Conservation (phyloP, 2,113 vertebrate genomes). For the Megaptera novaeangliae region DNA sequence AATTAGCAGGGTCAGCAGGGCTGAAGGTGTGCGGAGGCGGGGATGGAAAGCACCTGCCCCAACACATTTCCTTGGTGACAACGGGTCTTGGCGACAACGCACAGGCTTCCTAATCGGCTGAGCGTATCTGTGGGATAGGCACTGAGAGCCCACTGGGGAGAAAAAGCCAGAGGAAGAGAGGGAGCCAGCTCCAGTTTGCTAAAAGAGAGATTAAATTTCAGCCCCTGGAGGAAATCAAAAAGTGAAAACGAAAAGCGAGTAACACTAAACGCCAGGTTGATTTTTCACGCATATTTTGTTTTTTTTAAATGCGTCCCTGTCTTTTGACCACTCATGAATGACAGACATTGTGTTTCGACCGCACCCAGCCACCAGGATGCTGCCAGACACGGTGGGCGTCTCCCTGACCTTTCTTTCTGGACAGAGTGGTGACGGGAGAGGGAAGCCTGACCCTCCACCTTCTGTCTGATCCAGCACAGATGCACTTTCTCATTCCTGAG, state of each 20-base stretch:
- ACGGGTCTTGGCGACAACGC: slow-evolving; percentile 39
- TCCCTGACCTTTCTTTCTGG: neutral
- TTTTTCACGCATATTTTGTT: neutral
- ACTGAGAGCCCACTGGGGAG: neutral
- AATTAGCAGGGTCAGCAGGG: slow-evolving; percentile 63
- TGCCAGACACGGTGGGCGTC: neutral
- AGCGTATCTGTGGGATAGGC: slow-evolving; percentile 42
- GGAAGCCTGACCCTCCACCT: slow-evolving; percentile 26
- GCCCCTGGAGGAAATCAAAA: slow-evolving; percentile 71
- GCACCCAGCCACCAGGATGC: neutral
- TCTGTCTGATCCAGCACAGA: slow-evolving; percentile 78
- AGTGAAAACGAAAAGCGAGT: slow-evolving; percentile 36
- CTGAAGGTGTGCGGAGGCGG: neutral
- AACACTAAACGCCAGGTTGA: neutral
- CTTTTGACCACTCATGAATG: neutral
- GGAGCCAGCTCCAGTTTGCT: slow-evolving; percentile 69
- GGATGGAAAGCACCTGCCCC: slow-evolving; percentile 23
- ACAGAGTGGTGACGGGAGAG: neutral
- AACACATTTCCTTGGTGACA: slow-evolving; percentile 60
- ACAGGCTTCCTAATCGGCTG: slow-evolving; percentile 60
- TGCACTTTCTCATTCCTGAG: slow-evolving; percentile 80
- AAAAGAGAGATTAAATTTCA: slow-evolving; percentile 79
- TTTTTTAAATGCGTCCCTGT: neutral
- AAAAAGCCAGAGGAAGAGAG: slow-evolving; percentile 50
- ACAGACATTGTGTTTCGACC: fast-evolving